A percentile compares a stretch with the other conserved stretches of the same genome.
Evolutionary conservation across 2,113 vertebrate genomes (phyloP).

Genomic region (Coptodon bakossiorum): DNA sequence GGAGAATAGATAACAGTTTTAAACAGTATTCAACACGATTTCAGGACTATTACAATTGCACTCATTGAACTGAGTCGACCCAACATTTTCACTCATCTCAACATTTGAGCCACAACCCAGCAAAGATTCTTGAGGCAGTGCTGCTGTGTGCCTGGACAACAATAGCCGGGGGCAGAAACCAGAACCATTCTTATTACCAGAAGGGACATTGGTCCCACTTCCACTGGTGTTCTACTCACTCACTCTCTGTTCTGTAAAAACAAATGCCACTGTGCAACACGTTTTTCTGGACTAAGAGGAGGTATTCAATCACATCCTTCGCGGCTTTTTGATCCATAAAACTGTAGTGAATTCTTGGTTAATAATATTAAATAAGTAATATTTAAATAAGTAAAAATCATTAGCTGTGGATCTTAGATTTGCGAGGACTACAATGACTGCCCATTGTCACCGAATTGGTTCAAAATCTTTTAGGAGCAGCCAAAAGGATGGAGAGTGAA

Average conservation of each 20-base stretch:
- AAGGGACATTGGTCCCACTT: background rate
- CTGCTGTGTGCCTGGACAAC: background rate
- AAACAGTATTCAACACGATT: background rate
- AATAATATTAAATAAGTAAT: background rate
- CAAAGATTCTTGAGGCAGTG: background rate
- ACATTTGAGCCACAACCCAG: background rate
- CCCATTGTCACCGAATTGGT: background rate
- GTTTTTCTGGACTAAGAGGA: background rate
- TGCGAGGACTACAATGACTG: background rate
- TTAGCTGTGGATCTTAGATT: background rate
- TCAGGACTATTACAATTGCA: background rate
- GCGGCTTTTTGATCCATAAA: background rate
- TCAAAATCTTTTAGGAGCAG: background rate
- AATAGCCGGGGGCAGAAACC: background rate
- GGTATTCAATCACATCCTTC: background rate
- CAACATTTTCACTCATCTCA: background rate
- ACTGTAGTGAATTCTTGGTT: background rate
- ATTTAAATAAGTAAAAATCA: background rate
- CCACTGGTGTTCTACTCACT: background rate
- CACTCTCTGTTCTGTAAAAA: background rate
- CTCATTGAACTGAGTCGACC: background rate
- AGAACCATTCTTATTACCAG: background rate
- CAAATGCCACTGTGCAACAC: background rate
- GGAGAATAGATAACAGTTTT: background rate
- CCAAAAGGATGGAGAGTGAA: background rate